Evolutionary conservation across 2,113 vertebrate species (phyloP), one percentile per base, ranked within the genome.

Genomic region (Pterocles orientalis): DNA sequence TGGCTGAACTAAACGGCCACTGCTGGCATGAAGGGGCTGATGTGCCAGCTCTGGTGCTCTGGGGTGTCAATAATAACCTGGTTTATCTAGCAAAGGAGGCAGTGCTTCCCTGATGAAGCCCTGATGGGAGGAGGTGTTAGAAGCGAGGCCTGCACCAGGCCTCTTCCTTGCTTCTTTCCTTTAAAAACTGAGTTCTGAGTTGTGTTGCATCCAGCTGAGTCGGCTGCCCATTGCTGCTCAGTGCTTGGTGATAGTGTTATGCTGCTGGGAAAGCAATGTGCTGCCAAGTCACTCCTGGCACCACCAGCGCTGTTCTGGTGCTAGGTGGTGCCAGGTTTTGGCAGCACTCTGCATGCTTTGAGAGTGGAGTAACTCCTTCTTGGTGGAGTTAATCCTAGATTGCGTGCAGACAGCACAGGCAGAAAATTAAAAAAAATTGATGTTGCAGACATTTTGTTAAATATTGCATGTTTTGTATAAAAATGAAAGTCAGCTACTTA

Each of bases 301-400:
- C 76, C 39, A 8, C 36, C 1, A 4, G 71, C 48, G 85, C 97
- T 26, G 98, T 98, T 93, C 90, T 98, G 41, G 98, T 58, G 23
- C 31, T 47, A 2, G 23, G 6, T 10, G 43, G 41, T 7, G 82
- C 66, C 54, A 19, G 97, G 95, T 85, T 83, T 66, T 62, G 94
- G 94, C 95, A 96, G 97, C 8, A 14, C 88, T 83, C 95, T 98
- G 98, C 96, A 96, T 94, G 79, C 95, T 41, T 41, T 20, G 97
- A 98, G 98, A 98, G 98, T 98, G 98, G 98, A 98, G n/a, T 72
- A 87, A 85, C 96, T 97, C 86, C 94, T 87, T 5, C 91, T 28
- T 2, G 2, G n/a, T 98, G 96, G 97, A 94, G 97, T 97, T 96
- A 72, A 56, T 95, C 98, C 98, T 98, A 95, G 98, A 95, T 19